Evolutionary conservation across 1,140 invertebrate genomes (phyloP).

Genomic region (Hestina assimilis): DNA sequence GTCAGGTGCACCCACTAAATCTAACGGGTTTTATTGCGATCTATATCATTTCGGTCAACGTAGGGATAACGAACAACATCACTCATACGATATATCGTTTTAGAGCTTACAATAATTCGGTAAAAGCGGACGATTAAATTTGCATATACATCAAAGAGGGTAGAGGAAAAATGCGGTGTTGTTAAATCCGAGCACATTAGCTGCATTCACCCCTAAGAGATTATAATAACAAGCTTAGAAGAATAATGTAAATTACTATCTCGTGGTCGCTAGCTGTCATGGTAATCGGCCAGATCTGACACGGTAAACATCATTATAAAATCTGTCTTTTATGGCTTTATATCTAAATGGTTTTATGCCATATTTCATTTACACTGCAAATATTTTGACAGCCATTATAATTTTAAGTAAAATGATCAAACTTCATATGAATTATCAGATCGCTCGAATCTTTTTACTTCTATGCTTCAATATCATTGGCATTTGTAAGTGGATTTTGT

Average conservation of each 20-base stretch:
- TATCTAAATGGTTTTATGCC: constrained; percentile 35
- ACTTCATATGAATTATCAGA: too few species aligned
- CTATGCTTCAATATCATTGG: too few species aligned
- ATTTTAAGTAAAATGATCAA: too few species aligned
- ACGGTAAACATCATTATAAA: constrained; percentile 12
- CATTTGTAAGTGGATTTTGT: too few species aligned
- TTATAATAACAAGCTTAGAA: constrained; percentile 69
- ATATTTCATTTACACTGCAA: constrained; percentile 66
- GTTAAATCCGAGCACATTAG: constrained; percentile 55
- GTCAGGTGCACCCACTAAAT: constrained; percentile 44
- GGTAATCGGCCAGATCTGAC: constrained; percentile 47
- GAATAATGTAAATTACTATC: constrained; percentile 65
- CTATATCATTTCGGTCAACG: neutral
- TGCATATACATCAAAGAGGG: constrained; percentile 35
- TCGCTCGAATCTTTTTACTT: too few species aligned
- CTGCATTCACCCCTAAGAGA: constrained; percentile 59
- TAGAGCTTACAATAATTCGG: constrained; percentile 8
- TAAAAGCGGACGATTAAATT: constrained; percentile 30
- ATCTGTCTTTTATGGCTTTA: constrained; percentile 4
- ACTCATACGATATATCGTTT: too few species aligned
- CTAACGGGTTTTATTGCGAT: constrained; percentile 17
- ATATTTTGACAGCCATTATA: constrained; percentile 56
- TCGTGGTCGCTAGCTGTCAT: constrained; percentile 43
- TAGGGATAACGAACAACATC: too few species aligned
- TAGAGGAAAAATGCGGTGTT: constrained; percentile 34